Evolutionary conservation across 2,888 invertebrate genomes (phyloP).

Genomic region (Cephus nigrinus): DNA sequence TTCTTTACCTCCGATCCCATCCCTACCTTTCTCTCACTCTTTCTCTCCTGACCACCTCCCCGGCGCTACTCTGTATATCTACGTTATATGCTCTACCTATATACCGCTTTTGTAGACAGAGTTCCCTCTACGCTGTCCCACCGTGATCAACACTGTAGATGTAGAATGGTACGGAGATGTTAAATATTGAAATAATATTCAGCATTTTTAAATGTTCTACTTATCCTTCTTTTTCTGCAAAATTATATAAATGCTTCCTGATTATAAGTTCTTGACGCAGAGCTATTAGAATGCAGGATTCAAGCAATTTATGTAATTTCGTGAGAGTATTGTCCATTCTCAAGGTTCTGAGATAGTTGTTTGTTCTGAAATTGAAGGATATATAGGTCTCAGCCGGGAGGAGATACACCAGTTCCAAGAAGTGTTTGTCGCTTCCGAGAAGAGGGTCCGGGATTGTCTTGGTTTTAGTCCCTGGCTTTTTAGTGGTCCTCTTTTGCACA

Average conservation of each 20-base stretch:
- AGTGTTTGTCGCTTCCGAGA: background rate
- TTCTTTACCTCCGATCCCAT: background rate
- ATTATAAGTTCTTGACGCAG: background rate
- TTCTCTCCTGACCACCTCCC: background rate
- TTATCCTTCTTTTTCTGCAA: background rate
- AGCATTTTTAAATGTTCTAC: background rate
- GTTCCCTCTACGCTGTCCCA: background rate
- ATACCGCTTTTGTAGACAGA: background rate
- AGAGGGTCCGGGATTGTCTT: background rate
- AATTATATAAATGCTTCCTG: too few relatives aligned
- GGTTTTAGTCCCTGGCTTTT: background rate
- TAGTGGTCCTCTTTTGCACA: background rate
- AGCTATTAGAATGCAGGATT: background rate
- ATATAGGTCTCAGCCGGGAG: background rate
- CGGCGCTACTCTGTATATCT: background rate
- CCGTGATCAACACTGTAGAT: background rate
- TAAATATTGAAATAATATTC: background rate
- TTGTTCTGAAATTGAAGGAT: background rate
- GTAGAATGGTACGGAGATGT: background rate
- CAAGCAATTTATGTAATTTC: background rate
- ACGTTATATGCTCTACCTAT: background rate
- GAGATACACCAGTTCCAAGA: background rate
- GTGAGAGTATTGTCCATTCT: background rate
- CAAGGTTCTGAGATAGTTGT: background rate
- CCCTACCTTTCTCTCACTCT: background rate